phyloP scores from a whole-genome alignment of 2,113 vertebrate genomes.

The Grammomys surdaster region DNA sequence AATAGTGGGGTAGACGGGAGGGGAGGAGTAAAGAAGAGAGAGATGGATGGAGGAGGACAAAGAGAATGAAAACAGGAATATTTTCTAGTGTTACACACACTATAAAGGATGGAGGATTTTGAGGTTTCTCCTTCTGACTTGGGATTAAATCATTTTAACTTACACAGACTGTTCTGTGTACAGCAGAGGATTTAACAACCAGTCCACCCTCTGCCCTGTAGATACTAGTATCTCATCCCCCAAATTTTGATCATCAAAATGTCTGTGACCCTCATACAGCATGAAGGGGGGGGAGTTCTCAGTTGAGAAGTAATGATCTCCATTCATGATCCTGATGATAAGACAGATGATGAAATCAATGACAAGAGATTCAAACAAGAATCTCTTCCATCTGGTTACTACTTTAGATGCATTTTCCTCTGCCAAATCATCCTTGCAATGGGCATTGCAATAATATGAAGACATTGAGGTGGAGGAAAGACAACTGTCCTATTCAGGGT shows the following conservation, averaged over 20 bases:
- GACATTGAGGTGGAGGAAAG: background rate
- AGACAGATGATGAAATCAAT: fast-evolving
- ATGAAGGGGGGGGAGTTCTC: background rate
- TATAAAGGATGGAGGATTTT: background rate
- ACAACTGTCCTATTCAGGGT: background rate
- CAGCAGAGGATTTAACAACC: background rate
- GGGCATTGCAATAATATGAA: background rate
- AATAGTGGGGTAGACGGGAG: background rate
- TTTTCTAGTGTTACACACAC: background rate
- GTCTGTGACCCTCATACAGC: background rate
- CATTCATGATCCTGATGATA: background rate
- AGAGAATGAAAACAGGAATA: background rate
- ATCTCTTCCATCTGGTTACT: background rate
- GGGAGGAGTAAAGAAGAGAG: background rate
- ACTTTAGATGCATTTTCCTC: background rate
- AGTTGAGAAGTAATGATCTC: background rate
- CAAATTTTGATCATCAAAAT: background rate
- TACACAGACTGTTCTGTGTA: background rate
- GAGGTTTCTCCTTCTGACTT: background rate
- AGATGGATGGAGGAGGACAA: background rate
- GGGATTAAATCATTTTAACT: background rate
- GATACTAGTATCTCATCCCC: background rate
- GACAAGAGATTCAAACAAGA: background rate
- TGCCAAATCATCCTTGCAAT: background rate
- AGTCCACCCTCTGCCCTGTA: background rate